Conservation (phyloP, 1,140 invertebrate species). For the Ceratosolen fusciceps region DNA sequence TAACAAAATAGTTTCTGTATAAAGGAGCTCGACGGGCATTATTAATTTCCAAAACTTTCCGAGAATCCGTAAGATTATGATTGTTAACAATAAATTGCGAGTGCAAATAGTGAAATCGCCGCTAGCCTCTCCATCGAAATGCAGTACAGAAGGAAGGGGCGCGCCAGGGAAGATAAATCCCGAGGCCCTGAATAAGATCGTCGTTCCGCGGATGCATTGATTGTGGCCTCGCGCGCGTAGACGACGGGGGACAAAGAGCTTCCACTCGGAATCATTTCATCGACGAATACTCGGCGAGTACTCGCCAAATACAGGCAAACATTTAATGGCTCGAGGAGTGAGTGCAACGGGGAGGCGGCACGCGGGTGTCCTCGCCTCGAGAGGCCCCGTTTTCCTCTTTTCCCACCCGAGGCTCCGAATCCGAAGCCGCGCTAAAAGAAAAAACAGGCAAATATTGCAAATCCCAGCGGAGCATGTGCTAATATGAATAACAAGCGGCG, state of each 20-base stretch:
- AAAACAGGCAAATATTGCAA: slow-evolving; percentile 60
- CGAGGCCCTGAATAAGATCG: neutral
- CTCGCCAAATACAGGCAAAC: no score
- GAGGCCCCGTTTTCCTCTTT: neutral
- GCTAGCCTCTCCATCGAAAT: no score
- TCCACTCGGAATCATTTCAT: slow-evolving; percentile 7
- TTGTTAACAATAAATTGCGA: neutral
- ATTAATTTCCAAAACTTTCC: no score
- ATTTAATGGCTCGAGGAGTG: slow-evolving; percentile 10
- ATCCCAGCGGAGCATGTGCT: slow-evolving; percentile 58
- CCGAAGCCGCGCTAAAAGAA: neutral
- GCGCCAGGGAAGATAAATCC: no score
- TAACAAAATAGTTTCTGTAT: no score
- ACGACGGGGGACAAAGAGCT: neutral
- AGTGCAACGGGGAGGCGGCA: no score
- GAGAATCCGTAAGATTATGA: no score
- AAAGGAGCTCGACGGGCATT: no score
- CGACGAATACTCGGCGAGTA: neutral
- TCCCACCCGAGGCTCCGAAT: no score
- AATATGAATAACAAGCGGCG: slow-evolving; percentile 65
- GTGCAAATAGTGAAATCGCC: no score
- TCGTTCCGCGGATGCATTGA: neutral
- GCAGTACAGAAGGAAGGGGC: no score
- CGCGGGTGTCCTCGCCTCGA: neutral
- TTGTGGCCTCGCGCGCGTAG: neutral